These are phyloP conservation scores for Manacus vitellinus DNA, from an alignment of 2,113 vertebrate species.

Conservation along the genomic window DNA sequence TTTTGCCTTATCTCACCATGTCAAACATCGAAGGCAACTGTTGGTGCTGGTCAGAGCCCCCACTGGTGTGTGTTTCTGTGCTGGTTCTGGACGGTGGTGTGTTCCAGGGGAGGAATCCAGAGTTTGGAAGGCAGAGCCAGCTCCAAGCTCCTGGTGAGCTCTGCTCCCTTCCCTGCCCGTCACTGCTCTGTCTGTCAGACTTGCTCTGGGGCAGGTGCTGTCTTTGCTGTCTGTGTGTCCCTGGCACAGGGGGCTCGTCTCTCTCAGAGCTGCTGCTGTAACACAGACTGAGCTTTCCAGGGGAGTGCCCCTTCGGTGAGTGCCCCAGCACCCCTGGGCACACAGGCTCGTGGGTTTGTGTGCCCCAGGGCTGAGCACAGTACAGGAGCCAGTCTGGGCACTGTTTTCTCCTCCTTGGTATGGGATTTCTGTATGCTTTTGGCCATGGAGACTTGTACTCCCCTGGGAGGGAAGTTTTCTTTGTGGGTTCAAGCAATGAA, in stretches of 20 bases:
- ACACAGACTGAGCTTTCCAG: neutral
- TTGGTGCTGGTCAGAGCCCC: neutral
- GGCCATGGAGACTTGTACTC: neutral
- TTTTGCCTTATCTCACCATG: neutral
- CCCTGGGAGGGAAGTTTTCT: neutral
- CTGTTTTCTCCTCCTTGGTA: neutral
- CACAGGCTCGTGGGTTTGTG: rapidly evolving
- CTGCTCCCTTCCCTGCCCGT: neutral
- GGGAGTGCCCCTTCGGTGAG: neutral
- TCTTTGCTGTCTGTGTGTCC: neutral
- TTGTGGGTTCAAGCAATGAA: neutral
- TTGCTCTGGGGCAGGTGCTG: neutral
- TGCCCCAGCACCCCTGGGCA: neutral
- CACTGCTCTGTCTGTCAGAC: neutral
- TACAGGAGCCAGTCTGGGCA: neutral
- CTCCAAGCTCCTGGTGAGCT: neutral
- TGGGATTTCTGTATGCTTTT: neutral
- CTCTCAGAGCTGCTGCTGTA: neutral
- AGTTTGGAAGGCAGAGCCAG: neutral
- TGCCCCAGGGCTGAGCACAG: neutral
- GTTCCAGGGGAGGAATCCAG: neutral
- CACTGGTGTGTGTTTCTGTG: neutral
- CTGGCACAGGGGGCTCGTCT: neutral
- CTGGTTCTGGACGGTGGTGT: neutral
- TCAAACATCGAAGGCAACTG: neutral